Conservation (phyloP, 2,888 invertebrate species). For the Dendrolimus houi region DNA sequence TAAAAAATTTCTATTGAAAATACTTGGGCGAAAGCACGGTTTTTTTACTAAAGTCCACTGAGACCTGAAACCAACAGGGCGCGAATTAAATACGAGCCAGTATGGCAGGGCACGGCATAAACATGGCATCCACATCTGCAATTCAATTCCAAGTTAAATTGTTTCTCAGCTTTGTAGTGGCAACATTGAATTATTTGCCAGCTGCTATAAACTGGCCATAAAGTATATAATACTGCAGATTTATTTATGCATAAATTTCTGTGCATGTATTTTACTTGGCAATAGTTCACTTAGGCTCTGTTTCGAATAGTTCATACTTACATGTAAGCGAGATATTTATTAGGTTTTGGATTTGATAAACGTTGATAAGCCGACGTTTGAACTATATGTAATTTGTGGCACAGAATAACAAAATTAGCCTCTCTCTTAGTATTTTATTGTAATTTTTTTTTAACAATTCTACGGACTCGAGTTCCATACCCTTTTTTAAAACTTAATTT, state of each 20-base stretch:
- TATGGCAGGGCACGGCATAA: constrained; percentile 12
- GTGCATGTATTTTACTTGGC: no score
- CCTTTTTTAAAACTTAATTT: no score
- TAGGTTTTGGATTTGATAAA: no score
- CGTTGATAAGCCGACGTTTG: no score
- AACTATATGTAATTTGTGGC: no score
- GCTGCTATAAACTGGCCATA: constrained; percentile 52
- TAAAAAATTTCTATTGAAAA: background rate
- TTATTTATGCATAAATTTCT: constrained; percentile 27
- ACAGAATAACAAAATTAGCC: no score
- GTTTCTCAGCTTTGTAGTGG: constrained; percentile 35
- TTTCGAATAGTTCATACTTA: no score
- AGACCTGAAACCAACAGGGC: background rate
- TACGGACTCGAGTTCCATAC: no score
- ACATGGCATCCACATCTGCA: constrained; percentile 41
- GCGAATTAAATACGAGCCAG: background rate
- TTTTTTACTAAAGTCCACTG: background rate
- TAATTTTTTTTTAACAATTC: no score
- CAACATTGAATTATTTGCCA: constrained; percentile 48
- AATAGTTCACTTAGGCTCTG: no score
- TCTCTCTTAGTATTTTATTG: no score
- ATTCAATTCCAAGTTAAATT: constrained; percentile 50
- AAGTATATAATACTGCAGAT: constrained; percentile 44
- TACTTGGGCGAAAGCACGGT: background rate
- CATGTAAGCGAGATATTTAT: no score